These are phyloP conservation scores for Darevskia nairensis DNA, from an alignment of 2,797 vertebrate genomes.

Conservation along the genomic window DNA sequence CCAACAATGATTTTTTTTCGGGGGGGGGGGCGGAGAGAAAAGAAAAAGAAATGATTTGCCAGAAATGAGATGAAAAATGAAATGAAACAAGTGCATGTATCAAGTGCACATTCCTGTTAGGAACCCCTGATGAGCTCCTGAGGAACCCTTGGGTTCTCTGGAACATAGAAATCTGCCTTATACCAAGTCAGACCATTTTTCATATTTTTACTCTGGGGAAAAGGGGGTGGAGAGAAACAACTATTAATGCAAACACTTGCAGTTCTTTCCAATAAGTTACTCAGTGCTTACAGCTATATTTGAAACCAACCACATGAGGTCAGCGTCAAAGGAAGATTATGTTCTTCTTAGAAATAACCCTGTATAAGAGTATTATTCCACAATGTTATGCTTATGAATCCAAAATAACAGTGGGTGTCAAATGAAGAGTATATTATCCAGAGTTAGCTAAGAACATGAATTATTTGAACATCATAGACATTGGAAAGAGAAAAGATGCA, in stretches of 20 bases:
- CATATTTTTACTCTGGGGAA: background rate
- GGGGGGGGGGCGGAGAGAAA: no score
- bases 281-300: background rate
- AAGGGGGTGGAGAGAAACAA: background rate
- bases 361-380: conserved; percentile 16
- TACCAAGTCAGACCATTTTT: background rate
- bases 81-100: background rate
- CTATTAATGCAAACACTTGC: background rate
- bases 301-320: background rate
- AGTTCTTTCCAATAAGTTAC: conserved; percentile 2
- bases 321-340: conserved; percentile 19
- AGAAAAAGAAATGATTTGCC: background rate
- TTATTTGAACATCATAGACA: conserved; percentile 32
- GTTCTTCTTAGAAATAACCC: conserved; percentile 8
- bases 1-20: background rate
- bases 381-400: conserved; percentile 26
- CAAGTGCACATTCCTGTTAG: background rate
- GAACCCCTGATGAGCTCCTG: background rate
- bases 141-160: background rate
- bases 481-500: conserved; percentile 11
- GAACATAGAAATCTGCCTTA: background rate
- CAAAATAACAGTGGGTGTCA: conserved; percentile 25
- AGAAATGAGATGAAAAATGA: background rate
- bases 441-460: conserved; percentile 12
- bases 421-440: conserved; percentile 24